Conservation (phyloP, 2,113 vertebrate species). For the Vanacampus margaritifer region DNA sequence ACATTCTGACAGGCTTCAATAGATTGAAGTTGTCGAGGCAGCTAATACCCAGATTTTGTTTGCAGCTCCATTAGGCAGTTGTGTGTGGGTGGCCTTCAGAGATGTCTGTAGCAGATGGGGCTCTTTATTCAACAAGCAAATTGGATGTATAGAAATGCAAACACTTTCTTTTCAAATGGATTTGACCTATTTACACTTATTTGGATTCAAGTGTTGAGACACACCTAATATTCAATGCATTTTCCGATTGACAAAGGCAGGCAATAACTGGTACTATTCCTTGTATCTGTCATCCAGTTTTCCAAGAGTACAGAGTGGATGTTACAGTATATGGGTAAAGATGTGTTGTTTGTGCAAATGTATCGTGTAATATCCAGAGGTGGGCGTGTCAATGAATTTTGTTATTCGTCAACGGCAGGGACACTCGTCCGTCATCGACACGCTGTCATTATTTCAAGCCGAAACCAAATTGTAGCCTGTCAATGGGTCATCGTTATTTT, state of each 20-base stretch:
- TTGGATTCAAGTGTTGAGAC: neutral
- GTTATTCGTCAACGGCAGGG: too few relatives aligned
- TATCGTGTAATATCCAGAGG: too few relatives aligned
- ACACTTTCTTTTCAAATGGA: conserved; percentile 6
- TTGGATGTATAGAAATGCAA: conserved; percentile 20
- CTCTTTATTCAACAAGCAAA: conserved; percentile 32
- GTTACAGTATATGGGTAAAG: neutral
- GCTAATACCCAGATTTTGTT: conserved; percentile 31
- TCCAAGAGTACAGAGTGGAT: neutral
- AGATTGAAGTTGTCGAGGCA: conserved; percentile 18
- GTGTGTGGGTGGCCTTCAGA: conserved; percentile 25
- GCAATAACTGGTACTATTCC: too few relatives aligned
- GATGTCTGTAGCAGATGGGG: conserved; percentile 11
- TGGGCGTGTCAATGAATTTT: too few relatives aligned
- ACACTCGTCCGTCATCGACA: too few relatives aligned
- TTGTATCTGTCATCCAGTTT: neutral
- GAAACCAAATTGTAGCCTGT: too few relatives aligned
- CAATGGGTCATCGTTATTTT: too few relatives aligned
- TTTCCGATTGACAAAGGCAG: too few relatives aligned
- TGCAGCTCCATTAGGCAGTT: conserved; percentile 23
- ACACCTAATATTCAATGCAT: too few relatives aligned
- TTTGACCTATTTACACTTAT: neutral
- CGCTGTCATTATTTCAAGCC: too few relatives aligned
- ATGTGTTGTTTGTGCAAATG: neutral
- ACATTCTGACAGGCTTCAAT: conserved; percentile 33